Evolutionary conservation across 2,888 invertebrate genomes (phyloP), one percentile per base, ranked within the genome.

Genomic region (Cataglyphis albicans): DNA sequence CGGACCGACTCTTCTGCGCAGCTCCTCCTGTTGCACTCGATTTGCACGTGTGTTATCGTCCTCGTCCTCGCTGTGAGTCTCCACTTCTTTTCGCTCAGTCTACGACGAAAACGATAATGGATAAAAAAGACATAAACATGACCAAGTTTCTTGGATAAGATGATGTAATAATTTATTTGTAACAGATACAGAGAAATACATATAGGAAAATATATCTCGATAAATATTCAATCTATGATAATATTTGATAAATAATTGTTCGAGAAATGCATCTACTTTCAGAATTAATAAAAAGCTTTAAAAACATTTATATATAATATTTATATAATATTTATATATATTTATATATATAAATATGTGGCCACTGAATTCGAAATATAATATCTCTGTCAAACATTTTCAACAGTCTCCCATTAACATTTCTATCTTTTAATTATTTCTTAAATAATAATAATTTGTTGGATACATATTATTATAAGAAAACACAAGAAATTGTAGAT

Each of bases 41-140:
- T 90, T 93, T 76, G 91, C 86, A 84, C 93, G 91, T 63, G 91
- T 91, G 74, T 94, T 94, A 78, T 93, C 94, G 55, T 92, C 96
- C 75, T 94, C 93, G 38, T 94, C 94, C 59, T 94, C 94, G 83
- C 92, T 94, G 73, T 93, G 93, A 74, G 96, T 96, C 84, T 95
- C 95, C 81, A 95, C 95, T 68, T 96, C 95, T 82, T 95, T 95
- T 84, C 83, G 83, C 59, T 87, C 82, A 29, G 78, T 87, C 89
- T 88, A 55, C 12, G 59, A 59, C 1, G 9, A 10, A 52, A 41
- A 52, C 38, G 5, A 25, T 65, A 38, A 44, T 44, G n/a, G 3
- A 67, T 76, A 10, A 57, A 76, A 15, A 5, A 55, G 25, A 12
- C 1, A 5, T 38, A 55, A 15, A 1, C 38, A 7, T 15, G 35